Evolutionary conservation across 30 jellyfish, hydroid and myxozoan species (phyloP), one percentile per base, ranked within the genome.

Genomic region (Calvadosia cruxmelitensis): DNA sequence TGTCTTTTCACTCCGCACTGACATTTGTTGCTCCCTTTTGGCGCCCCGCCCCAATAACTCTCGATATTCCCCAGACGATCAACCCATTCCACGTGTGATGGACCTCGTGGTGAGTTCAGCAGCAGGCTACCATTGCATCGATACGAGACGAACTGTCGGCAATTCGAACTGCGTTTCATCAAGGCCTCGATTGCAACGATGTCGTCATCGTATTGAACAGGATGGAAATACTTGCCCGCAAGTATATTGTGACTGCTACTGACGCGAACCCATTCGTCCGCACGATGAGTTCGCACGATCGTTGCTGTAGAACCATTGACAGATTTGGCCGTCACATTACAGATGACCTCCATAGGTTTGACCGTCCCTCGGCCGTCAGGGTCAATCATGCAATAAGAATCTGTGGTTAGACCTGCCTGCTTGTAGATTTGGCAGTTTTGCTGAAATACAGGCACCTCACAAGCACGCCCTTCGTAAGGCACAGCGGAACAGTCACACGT

Each of bases 41-140:
- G 90, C 34, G 99, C 99, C 53, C 99, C 99, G 36, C 99, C 99
- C 99, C 99, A 91, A 90, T 91, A 91, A 35, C 74, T 72, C 66
- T 91, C 95, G 3, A 67, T 16, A 33, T 51, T 3, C 1, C 99
- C 99, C 13, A 62, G 50, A 26, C 99, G 76, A 36, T 72, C 93
- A 26, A 73, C 86, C 99, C 99, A 91, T 34, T 78, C 80, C 34
- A 78, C 94, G 50, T 30, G 63, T 30, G 99, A 64, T 29, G 99
- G 99, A 20, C 99, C 99, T 15, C 92, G 30, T 16, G 99, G 99
- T 71, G 99, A 77, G 74, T 81, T 83, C 66, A 91, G 69, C 53
- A 91, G 69, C 1, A 71, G 84, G 72, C 94, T 66, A 49, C 72
- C 75, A 49, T 78, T 83, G 75, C 99, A 91, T 33, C 71, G 27